Conservation (phyloP, 2,888 invertebrate genomes). For the Zygaena filipendulae region DNA sequence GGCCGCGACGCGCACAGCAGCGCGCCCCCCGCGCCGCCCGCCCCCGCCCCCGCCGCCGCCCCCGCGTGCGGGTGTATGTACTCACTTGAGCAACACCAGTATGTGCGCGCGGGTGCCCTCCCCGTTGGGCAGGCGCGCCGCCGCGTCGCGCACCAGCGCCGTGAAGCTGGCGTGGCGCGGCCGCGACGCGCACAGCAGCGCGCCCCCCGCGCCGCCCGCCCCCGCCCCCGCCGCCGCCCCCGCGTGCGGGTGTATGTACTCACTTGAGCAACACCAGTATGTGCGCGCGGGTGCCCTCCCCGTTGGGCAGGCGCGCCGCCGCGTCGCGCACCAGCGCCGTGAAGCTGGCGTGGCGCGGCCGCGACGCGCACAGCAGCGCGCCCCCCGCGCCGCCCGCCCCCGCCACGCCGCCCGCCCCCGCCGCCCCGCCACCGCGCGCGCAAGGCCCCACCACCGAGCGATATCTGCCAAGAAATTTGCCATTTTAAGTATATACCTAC, state of each 20-base stretch:
- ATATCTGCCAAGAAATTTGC: too few relatives aligned
- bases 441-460: constrained; percentile 44
- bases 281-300: constrained; percentile 92
- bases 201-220: constrained; percentile 75
- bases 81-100: constrained; percentile 79
- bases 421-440: constrained; percentile 24
- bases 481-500: too few relatives aligned
- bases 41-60: too few relatives aligned
- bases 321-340: constrained; percentile 93
- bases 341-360: constrained; percentile 93
- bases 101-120: constrained; percentile 94
- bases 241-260: constrained; percentile 48
- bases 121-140: constrained; percentile 92
- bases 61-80: constrained; percentile 52
- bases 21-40: constrained; percentile 74
- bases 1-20: constrained; percentile 88
- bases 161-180: constrained; percentile 93
- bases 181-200: constrained; percentile 81
- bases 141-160: constrained; percentile 92
- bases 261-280: constrained; percentile 85
- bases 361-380: constrained; percentile 79
- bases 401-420: constrained; percentile 76
- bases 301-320: constrained; percentile 92
- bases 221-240: too few relatives aligned
- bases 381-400: constrained; percentile 73